Conservation (phyloP, 2,113 vertebrate species). For the Falco punctatus region DNA sequence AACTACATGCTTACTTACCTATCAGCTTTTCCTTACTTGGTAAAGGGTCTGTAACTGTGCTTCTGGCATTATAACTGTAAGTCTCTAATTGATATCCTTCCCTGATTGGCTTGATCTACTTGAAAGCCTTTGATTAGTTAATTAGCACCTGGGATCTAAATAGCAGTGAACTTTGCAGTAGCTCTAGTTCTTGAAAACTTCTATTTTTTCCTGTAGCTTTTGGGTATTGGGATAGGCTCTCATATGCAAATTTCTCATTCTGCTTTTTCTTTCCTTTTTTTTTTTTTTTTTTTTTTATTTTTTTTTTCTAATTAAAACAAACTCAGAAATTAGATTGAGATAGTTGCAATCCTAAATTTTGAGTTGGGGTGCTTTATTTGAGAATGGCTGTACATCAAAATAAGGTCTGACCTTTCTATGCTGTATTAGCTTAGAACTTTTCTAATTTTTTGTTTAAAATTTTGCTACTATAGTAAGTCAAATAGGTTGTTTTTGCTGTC, state of each 20-base stretch:
- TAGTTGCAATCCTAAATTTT: not conserved
- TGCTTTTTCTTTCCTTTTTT: not conserved
- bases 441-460: not conserved
- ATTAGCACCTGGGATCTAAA: not conserved
- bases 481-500: not conserved
- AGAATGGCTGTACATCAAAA: not conserved
- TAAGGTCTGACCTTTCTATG: not conserved
- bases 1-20: not conserved
- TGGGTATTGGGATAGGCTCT: not conserved
- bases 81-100: not conserved
- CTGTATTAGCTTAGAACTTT: not conserved
- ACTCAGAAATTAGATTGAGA: not conserved
- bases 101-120: not conserved
- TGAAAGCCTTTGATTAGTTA: not conserved
- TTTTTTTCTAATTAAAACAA: not conserved
- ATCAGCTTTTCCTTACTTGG: not conserved
- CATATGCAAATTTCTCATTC: not conserved
- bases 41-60: not conserved
- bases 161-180: not conserved
- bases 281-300: rapidly evolving
- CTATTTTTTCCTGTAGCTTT: not conserved
- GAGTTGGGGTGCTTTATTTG: not conserved
- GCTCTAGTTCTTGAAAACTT: not conserved
- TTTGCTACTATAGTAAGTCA: not conserved
- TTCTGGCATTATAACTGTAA: not conserved